Conservation (phyloP, 2,113 vertebrate genomes). For the Collichthys lucidus region DNA sequence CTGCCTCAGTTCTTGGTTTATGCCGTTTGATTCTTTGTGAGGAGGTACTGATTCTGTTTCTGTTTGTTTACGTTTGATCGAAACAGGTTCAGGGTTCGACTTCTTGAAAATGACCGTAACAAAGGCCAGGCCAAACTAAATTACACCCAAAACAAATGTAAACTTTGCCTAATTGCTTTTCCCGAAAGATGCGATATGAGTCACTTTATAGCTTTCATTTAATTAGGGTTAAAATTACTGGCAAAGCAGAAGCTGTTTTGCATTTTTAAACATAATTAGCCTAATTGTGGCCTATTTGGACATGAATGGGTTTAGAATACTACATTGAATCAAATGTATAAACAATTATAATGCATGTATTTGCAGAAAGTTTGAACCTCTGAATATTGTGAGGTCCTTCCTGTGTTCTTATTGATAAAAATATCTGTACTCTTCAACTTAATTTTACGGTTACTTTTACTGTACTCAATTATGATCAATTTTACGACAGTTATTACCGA, state of each 20-base stretch:
- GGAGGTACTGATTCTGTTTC: conserved; percentile 32
- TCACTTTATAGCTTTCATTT: conserved; percentile 8
- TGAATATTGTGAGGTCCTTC: background rate
- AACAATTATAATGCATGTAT: background rate
- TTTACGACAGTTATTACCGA: too few relatives aligned
- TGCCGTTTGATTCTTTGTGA: conserved; percentile 25
- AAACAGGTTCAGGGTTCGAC: conserved; percentile 11
- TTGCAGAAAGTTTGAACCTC: background rate
- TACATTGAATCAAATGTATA: background rate
- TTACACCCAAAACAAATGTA: conserved; percentile 5
- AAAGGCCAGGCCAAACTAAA: conserved; percentile 1
- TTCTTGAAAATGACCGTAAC: conserved; percentile 2
- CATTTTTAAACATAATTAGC: background rate
- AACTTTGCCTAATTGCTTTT: conserved; percentile 14
- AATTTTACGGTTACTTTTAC: too few relatives aligned
- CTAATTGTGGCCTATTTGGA: background rate
- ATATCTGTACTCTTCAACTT: background rate
- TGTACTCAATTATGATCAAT: background rate
- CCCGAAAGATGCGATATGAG: background rate
- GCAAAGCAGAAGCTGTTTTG: background rate
- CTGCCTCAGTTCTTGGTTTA: conserved; percentile 6
- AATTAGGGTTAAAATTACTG: conserved; percentile 5
- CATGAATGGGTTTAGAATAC: background rate
- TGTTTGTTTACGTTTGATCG: conserved; percentile 10
- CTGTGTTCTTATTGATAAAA: background rate